phyloP scores from a whole-genome alignment of 2,113 vertebrate genomes.

The Sylvietta virens region DNA sequence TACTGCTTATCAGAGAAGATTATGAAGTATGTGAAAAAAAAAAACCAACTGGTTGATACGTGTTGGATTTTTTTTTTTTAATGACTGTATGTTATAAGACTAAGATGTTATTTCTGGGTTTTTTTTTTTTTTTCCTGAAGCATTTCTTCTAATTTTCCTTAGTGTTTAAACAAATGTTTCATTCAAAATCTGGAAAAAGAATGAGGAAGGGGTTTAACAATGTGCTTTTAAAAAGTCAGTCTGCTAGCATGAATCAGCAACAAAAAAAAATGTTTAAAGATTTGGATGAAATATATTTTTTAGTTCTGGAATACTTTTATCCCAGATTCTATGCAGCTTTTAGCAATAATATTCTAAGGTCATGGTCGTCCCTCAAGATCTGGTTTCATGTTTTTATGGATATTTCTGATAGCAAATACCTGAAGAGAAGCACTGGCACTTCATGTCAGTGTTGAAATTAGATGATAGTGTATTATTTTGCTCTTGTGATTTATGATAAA shows the following conservation, averaged over 20 bases:
- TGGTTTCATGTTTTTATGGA: not conserved
- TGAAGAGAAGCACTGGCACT: not conserved
- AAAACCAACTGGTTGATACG: accelerated
- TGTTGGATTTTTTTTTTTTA: not conserved
- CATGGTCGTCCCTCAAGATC: not conserved
- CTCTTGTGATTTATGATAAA: not conserved
- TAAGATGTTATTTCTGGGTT: no score
- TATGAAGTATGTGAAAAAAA: not conserved
- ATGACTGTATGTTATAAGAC: not conserved
- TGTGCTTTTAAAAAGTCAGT: not conserved
- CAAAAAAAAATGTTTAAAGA: not conserved
- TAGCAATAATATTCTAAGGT: not conserved
- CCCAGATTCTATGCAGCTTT: not conserved
- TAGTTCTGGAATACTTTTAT: not conserved
- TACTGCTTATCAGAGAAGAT: not conserved
- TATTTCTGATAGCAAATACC: not conserved
- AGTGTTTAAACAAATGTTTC: not conserved
- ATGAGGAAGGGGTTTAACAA: not conserved
- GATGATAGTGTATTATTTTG: not conserved
- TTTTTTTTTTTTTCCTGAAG: accelerated
- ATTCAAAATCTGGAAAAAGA: not conserved
- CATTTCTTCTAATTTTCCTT: not conserved
- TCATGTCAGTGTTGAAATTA: not conserved
- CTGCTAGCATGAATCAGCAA: not conserved
- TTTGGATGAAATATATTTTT: not conserved